Percentiles rank a stretch among this genome's conserved stretches.
phyloP scores from a whole-genome alignment of 2,797 vertebrate genomes.

The Hephaestus fuliginosus region DNA sequence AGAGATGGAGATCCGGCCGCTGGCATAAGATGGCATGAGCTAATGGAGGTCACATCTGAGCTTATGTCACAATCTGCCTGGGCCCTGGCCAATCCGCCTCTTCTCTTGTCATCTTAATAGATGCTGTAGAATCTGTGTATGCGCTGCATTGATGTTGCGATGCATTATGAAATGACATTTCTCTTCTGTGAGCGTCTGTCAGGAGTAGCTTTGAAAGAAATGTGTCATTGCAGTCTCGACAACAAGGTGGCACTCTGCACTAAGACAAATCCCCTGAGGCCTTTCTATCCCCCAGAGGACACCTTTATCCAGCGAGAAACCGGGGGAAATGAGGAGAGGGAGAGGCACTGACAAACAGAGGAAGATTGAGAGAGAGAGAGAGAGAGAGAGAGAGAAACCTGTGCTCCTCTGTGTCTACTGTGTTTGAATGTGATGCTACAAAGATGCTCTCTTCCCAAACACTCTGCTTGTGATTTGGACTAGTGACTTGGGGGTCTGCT shows the following conservation, averaged over 20 bases:
- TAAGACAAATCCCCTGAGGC: conserved; percentile 87
- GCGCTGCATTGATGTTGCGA: conserved; percentile 53
- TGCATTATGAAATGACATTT: conserved; percentile 64
- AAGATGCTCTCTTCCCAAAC: conserved; percentile 48
- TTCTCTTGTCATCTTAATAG: conserved; percentile 54
- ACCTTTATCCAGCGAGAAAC: conserved; percentile 68
- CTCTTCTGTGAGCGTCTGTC: conserved; percentile 66
- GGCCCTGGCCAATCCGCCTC: conserved; percentile 50
- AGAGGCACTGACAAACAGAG: conserved; percentile 33
- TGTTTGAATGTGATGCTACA: conserved; percentile 53
- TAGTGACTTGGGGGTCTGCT: conserved; percentile 34
- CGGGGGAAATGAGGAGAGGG: conserved; percentile 40
- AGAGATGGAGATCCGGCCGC: conserved; percentile 26
- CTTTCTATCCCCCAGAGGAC: conserved; percentile 69
- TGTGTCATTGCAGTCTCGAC: conserved; percentile 87
- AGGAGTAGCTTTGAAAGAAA: conserved; percentile 76
- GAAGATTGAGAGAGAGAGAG: conserved; percentile 1
- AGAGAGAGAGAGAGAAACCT: conserved; percentile 30
- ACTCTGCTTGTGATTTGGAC: conserved; percentile 39
- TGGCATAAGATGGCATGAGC: conserved; percentile 38
- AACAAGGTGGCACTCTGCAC: conserved; percentile 91
- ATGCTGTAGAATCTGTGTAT: conserved; percentile 53
- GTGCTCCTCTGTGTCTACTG: conserved; percentile 44
- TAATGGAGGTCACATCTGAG: conserved; percentile 49
- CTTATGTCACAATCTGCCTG: conserved; percentile 51